Evolutionary conservation across 2,797 vertebrate species (phyloP), one percentile per base, ranked within the genome.

Genomic region (Tokudaia tokunoshimensis): DNA sequence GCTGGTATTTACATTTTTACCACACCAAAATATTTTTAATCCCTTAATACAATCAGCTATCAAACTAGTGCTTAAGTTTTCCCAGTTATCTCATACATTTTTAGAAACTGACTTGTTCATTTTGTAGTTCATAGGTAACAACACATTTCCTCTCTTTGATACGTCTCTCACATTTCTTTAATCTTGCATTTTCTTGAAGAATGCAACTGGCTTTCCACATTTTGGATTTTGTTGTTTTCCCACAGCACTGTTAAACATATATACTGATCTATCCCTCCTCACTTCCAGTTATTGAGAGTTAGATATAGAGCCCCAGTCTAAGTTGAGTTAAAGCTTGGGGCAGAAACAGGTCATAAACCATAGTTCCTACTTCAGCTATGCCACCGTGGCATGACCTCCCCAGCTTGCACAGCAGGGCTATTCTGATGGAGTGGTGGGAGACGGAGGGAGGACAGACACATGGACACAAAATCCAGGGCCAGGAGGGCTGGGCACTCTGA

Each of bases 11-110:
- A 44, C 41, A 75, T 41, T 75, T 41, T 44, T 44, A 44, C 3
- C 55, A 81, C 34, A 81, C 55, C 81, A 31, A 84, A 84, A 84
- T 84, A 84, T 65, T 50, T 85, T 89, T 84, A 96, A 91, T 24
- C 31, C 67, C 63, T 86, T 91, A 92, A 63, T 86, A 95, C 92
- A 34, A 88, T 55, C 78, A 96, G 94, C 79, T 92, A 93, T 29
- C 37, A 67, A 93, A 41, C 59, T 65, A 79, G 41, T 50, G 44
- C 37, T 89, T 84, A 95, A 61, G 79, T 59, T 89, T 72, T 92
- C 59, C 70, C 26, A 94, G 55, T 4, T 57, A 13, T 74, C 47
- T 67, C 52, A 83, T 52, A 89, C 50, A 57, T 41, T 79, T 92
- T 89, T 59, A 92, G 31, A 89, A 89, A 41, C 24, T 65, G 37